Evolutionary conservation across 2,888 invertebrate genomes (phyloP), one percentile per base, ranked within the genome.

Genomic region (Hipparchia sbordonii): DNA sequence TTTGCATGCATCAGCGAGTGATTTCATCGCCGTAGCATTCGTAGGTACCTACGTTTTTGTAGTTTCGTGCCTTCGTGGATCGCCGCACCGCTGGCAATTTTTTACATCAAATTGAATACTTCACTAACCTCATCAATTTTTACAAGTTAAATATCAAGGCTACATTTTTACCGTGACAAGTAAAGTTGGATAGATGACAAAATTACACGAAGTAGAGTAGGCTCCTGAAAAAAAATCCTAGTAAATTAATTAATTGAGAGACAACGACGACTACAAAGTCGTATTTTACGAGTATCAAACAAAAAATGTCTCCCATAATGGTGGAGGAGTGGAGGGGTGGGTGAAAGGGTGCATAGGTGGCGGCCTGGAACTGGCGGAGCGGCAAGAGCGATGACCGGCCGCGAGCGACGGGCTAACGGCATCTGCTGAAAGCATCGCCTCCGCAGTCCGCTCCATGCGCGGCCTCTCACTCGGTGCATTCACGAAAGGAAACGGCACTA

Each of bases 301-400:
- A 60, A 60, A 39, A 39, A 60, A 60, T 60, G n/a, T 10, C 39
- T 60, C 6, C 60, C 13, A 13, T 61, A 45, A 61, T 75, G 77
- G 76, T 73, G 71, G 75, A 45, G 67, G 77, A 59, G 74, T 77
- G 73, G 72, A 62, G 77, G 79, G 77, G 78, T 12, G 57, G 79
- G 66, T 72, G 80, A 79, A 78, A 62, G 72, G 72, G 69, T 81
- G 82, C 81, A 76, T 79, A 76, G 82, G 85, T 85, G 87, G 86
- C 86, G 85, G 80, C 2, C 8, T 33, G 67, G 67, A 88, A 85
- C 74, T 86, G 87, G 85, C 87, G 87, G 82, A 89, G 87, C 90
- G 89, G 87, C 83, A 87, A 88, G 92, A 87, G 88, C 92, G 86
- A 84, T 91, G 92, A 92, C 92, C 92, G 88, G 72, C 80, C 79